Evolutionary conservation across 92 coral and sea anemone genomes (phyloP), one percentile per base, ranked within the genome.

Genomic region (Phenganax marumi): DNA sequence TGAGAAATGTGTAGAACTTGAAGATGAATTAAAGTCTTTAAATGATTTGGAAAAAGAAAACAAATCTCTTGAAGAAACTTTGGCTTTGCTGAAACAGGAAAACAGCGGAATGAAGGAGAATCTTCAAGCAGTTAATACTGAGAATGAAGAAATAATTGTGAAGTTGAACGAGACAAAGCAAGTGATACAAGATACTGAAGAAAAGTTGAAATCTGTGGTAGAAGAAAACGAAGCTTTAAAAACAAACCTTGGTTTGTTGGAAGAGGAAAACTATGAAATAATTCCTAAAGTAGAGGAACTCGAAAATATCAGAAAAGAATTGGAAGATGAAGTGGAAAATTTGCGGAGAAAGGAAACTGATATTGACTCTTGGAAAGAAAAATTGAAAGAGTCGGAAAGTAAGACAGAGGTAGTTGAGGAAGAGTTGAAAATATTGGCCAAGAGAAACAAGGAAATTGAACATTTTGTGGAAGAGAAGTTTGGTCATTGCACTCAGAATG

Each of bases 281-380:
- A 78, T 60, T 63, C 57, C 72, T 0, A 61, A 23, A 21, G 0
- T 78, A 9, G 83, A 78, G 23, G 49, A 47, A 8, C 73, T 78
- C 7, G 47, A 50, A 62, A 78, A 50, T 48, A n/a, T 25, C 11
- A 78, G 60, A 7, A 63, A 61, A 21, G 83, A 61, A 23, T 61
- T 78, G 73, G 72, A 78, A 63, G 83, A 78, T 50, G 83, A 78
- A 62, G 24, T 78, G 21, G 83, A 78, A 13, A 61, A 43, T 78
- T 63, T 78, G 25, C 58, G 47, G 0, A 78, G 56, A 60, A 70
- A 77, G 52, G 21, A 58, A 14, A 47, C 49, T 39, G 83, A 78
- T 60, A 18, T 78, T 17, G 83, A 78, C 61, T 60, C 83, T 3
- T 33, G 43, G 16, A 51, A 43, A 7, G 47, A 61, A 49, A 63